Base-by-base conservation (phyloP, 35 echinoderm and acorn worm genomes). In the Chiridota heheva region DNA sequence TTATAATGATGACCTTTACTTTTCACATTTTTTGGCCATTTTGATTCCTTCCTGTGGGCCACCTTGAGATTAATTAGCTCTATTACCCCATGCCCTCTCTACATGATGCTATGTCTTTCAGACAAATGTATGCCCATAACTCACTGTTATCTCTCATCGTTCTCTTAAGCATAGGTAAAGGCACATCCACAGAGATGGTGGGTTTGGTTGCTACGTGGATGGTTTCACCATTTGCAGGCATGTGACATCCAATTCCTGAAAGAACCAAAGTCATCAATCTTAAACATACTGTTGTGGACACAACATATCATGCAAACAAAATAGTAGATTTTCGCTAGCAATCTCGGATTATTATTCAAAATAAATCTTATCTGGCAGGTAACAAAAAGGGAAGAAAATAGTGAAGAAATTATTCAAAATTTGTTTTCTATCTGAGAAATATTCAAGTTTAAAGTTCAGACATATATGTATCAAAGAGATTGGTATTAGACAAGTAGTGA, bases 171-270 rank as follows among this genome's bases (percentile, higher is more conserved):
- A 98, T 41, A 58, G 63, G 70, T 5, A 98, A 48, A 10, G 95
- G 86, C 37, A 98, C 87, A 43, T 91, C 95, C 26, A 89, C 89
- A 13, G 76, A 77, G 2, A 98, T 80, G 58, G 82, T 88, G 20
- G 80, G 81, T 48, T 92, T 87, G 10, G 72, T 79, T 77, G 36
- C 58, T 46, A 98, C 81, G 36, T 72, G 24, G 7, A 88, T 72
- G 17, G 80, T 91, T 48, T 98, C 85, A 68, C 95, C 93, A 61
- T 97, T 97, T 27, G 93, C 93, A 40, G 93, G 93, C 88, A 91
- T 91, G 49, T 43, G 88, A 37, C 93, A 97, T 2, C 81, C 55
- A 43, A 97, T 72, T 13, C 81, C 93, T 97, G 80, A 8, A 71
- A 68, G 18, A 34, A 26, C 7, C 35, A 6, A 68, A 7, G 40